phyloP scores from a whole-genome alignment of 2,888 invertebrate species.

The Eudasyphora cyanicolor region DNA sequence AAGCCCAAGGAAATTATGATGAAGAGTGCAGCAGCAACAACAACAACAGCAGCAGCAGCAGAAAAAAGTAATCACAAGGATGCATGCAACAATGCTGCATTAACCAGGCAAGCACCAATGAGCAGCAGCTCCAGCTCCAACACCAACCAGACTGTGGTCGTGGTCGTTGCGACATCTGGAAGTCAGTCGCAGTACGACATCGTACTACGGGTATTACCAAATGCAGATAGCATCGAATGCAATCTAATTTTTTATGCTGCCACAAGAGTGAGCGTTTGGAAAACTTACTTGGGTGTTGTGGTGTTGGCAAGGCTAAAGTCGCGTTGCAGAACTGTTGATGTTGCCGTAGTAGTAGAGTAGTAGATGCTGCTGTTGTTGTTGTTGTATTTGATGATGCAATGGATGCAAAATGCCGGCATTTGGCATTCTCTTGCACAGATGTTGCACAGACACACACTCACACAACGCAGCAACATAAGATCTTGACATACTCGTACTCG shows the following conservation, averaged over 20 bases:
- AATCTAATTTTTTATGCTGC: slow-evolving; percentile 42
- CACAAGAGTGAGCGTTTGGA: neutral
- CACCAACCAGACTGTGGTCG: neutral
- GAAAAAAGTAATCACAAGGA: slow-evolving; percentile 41
- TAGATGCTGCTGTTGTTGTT: neutral
- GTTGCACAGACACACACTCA: slow-evolving; percentile 29
- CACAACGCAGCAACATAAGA: slow-evolving; percentile 3
- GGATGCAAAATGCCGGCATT: slow-evolving; percentile 61
- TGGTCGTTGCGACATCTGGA: slow-evolving; percentile 2
- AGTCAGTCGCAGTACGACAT: neutral
- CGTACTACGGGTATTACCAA: slow-evolving; percentile 37
- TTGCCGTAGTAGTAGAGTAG: no score
- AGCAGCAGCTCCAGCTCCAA: neutral
- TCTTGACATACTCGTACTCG: slow-evolving; percentile 51
- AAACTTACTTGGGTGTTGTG: neutral
- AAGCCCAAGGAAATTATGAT: neutral
- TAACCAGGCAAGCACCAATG: neutral
- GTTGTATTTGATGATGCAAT: slow-evolving; percentile 56
- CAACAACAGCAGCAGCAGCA: no score
- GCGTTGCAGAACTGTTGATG: no score
- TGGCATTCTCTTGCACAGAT: slow-evolving; percentile 55
- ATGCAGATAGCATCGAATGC: slow-evolving; percentile 59
- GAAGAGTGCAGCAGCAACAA: no score
- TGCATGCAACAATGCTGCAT: neutral
- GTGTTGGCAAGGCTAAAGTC: no score